These are phyloP conservation scores for Ariolimax columbianus DNA, from an alignment of 2,888 invertebrate genomes.

Conservation along the genomic window DNA sequence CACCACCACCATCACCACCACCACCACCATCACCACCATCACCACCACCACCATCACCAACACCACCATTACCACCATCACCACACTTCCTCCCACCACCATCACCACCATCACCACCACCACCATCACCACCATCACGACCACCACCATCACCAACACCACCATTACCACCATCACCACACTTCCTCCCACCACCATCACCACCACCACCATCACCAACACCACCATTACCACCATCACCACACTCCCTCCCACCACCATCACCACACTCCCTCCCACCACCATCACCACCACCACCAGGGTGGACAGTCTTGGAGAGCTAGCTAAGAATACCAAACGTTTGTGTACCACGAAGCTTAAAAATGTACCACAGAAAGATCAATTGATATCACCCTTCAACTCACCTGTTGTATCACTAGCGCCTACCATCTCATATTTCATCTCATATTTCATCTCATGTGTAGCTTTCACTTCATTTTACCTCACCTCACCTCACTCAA, in stretches of 20 bases:
- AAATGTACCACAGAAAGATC: too few relatives aligned
- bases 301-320: too few relatives aligned
- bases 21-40: neutral
- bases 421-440: too few relatives aligned
- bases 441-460: too few relatives aligned
- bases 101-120: conserved; percentile 5
- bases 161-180: conserved; percentile 1
- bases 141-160: conserved; percentile 20
- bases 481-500: too few relatives aligned
- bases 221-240: neutral
- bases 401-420: too few relatives aligned
- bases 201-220: neutral
- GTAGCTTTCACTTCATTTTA: too few relatives aligned
- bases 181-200: neutral
- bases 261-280: neutral
- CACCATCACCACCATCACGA: conserved; percentile 4
- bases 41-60: conserved; percentile 3
- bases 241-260: neutral
- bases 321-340: too few relatives aligned
- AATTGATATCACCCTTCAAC: too few relatives aligned
- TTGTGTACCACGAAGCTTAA: too few relatives aligned
- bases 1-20: conserved; percentile 17
- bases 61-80: conserved; percentile 21
- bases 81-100: neutral
- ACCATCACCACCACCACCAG: neutral